Evolutionary conservation across 64 coral and sea anemone species (phyloP), one percentile per base, ranked within the genome.

Genomic region (Dendrophyllia cribrosa): DNA sequence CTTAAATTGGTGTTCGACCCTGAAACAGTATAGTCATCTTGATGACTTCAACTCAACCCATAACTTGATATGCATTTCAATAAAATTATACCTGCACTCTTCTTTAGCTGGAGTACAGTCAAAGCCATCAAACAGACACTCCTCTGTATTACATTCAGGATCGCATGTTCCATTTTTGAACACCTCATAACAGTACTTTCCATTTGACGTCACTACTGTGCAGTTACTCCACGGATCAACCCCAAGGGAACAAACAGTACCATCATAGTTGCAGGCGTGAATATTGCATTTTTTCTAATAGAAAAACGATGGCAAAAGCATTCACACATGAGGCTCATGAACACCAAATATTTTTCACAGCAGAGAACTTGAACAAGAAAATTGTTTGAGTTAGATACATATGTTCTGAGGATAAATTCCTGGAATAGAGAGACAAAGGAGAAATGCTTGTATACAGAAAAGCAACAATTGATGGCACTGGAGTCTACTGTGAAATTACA

Each of bases 201-300:
- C 95, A 86, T 62, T 66, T 17, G 48, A 58, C 5, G 95, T 96
- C 12, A 90, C 10, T 58, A 34, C 52, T 1, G 87, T 80, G 53
- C 95, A 96, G 56, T 94, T 96, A 7, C 66, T 34, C 91, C 91
- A 96, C 2, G 95, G 95, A 23, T 96, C 58, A 58, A 91, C 50
- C 7, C 91, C 91, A 34, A 96, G 95, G 9, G 95, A 96, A 88
- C 95, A 96, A 6, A 60, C 71, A 52, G 95, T 96, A 8, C 91
- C 91, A 73, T 96, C 95, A 87, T 91, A 96, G 8, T 94, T 73
- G 59, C 95, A 96, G 10, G 91, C 83, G 60, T 90, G 90, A 59
- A 60, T 96, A 59, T 96, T 96, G 24, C 95, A 96, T 47, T 82
- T 93, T 75, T 17, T n/a, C 95, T 96, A 70, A 62, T 74, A 56